Conservation (phyloP, 2,797 vertebrate genomes). For the Spinibarbus caldwelli region DNA sequence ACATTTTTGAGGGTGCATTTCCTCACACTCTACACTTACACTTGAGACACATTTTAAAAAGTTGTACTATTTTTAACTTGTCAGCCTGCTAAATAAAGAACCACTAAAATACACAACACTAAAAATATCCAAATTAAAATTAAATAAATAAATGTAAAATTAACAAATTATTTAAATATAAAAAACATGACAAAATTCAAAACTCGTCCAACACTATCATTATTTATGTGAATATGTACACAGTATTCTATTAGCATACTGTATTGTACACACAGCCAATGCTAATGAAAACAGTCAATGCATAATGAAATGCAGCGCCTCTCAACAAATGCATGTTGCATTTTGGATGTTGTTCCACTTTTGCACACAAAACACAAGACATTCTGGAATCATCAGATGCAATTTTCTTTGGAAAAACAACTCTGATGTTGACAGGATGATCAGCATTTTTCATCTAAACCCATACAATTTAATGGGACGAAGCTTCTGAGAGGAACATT, state of each 20-base stretch:
- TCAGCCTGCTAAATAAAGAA: background rate
- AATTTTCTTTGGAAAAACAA: conserved; percentile 4
- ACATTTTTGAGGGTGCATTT: no score
- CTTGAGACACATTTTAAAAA: background rate
- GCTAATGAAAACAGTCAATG: conserved; percentile 20
- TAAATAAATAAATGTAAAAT: no score
- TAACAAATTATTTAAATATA: background rate
- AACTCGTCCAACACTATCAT: background rate
- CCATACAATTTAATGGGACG: background rate
- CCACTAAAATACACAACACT: background rate
- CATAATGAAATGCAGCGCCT: background rate
- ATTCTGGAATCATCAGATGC: background rate
- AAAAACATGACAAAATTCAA: background rate
- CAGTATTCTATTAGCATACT: background rate
- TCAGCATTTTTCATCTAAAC: conserved; percentile 10
- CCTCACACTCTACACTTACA: no score
- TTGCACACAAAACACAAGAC: background rate
- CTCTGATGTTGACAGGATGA: conserved; percentile 1
- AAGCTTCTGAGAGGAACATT: conserved; percentile 15
- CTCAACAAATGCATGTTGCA: background rate
- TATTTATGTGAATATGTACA: background rate
- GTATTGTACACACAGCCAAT: background rate
- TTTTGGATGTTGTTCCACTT: background rate
- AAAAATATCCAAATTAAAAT: background rate
- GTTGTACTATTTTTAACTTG: background rate